Percentiles rank a stretch among this genome's conserved stretches.
Evolutionary conservation across 2,888 invertebrate species (phyloP).

Genomic region (Ctenicera cuprea): DNA sequence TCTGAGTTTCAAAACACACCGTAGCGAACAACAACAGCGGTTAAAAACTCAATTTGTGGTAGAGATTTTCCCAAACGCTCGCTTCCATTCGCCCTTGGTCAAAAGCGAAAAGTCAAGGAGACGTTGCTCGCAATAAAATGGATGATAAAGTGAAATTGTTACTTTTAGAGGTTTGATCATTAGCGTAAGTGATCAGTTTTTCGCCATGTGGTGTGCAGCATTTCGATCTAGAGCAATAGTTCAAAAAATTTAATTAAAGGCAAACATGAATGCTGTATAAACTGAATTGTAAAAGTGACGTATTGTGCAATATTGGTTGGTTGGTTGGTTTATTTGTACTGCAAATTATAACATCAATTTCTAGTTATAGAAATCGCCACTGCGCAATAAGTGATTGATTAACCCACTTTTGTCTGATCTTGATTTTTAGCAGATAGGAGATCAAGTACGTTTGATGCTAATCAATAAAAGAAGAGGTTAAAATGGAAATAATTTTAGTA

Average conservation of each 20-base stretch:
- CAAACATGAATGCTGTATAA: neutral
- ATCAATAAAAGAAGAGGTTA: neutral
- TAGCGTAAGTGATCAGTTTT: constrained; percentile 9
- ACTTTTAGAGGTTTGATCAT: constrained; percentile 8
- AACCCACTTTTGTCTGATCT: constrained; percentile 5
- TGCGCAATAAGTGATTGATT: constrained; percentile 16
- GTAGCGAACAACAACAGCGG: neutral
- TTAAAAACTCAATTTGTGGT: constrained; percentile 13
- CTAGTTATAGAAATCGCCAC: constrained; percentile 15
- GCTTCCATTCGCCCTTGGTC: constrained; percentile 1
- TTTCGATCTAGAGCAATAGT: constrained; percentile 22
- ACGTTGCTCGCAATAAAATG: neutral
- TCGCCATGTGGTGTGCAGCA: constrained; percentile 4
- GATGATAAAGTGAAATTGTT: constrained; percentile 20
- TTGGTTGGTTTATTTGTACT: neutral
- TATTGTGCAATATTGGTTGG: neutral
- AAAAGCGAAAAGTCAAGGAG: constrained; percentile 17
- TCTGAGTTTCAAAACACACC: neutral
- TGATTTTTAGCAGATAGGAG: neutral
- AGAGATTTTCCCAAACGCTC: constrained; percentile 3
- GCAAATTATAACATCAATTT: neutral
- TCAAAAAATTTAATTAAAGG: constrained; percentile 1
- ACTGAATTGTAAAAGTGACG: neutral
- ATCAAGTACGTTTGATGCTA: constrained; percentile 6
- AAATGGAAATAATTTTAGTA: neutral